Base-by-base conservation (phyloP, 2,797 vertebrate species). In the Acipenser oxyrinchus region DNA sequence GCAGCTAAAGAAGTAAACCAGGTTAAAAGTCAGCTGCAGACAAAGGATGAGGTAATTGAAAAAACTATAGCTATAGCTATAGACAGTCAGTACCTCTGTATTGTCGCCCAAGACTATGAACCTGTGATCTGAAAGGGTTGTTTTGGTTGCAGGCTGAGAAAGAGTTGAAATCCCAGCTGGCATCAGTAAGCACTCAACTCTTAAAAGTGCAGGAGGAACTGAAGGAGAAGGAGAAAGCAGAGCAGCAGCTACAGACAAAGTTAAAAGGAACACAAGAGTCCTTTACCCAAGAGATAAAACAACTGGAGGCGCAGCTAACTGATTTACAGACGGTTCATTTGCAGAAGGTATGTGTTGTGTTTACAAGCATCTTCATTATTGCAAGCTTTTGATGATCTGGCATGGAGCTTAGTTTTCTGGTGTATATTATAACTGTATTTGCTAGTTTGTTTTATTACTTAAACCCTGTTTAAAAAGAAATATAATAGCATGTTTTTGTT, bases 1-100 rank as follows among this genome's bases (percentile, higher is more conserved):
- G 70, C 87, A 72, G 78, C 85, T 72, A 95, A 93, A 78, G 88
- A 92, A 67, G 72, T 89, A 73, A 87, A 83, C 68, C 89, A 93
- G 70, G 75, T 91, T 69, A 93, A 91, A 79, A 87, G 87, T 62
- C 89, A 87, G 63, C 70, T 96, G 79, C 88, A 92, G 81, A 90
- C 88, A 77, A 87, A 88, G 49, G 90, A 82, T 71, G 91, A 93
- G 88, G 97, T 96, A 81, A 81, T 73, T 73, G 23, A 37, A 37
- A 37, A 37, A 37, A 37, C 23, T 3, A 37, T 37, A 3, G 23
- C 23, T 3, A 37, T 37, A 3, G 23, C 2, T 37, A 37, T 37
- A 37, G 23, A 37, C 4, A 37, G 23, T 37, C 1, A 37, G 23
- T 37, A 37, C 23, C 23, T 37, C 23, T 37, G 0, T 3, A 37